Base-by-base conservation (phyloP, 2,113 vertebrate species). In the Passerina amoena region DNA sequence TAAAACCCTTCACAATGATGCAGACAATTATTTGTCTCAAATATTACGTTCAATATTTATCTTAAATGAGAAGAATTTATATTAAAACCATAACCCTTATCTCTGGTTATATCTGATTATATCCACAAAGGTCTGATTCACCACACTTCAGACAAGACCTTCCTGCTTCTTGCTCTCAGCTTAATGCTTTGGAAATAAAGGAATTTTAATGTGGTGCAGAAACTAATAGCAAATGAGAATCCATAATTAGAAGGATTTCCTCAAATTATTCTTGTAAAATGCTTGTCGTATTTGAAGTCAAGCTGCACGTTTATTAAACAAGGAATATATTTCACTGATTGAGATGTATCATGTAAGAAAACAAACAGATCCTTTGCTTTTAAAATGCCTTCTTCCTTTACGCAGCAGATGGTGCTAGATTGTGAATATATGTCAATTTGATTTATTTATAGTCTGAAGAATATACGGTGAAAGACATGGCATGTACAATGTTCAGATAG, bases 401-500 rank as follows among this genome's bases (percentile, higher is more conserved):
- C 0, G 23, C 96, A 96, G 94, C 96, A 97, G 96, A 97, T 97
- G 96, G 96, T 96, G 93, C 96, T 97, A 93, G 95, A 92, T 82
- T 95, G 93, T 97, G 97, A 97, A 94, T 94, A 96, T 90, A 60
- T 94, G 93, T 94, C 96, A 97, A 91, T 96, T 92, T 95, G 92
- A 94, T 96, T 96, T 96, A 93, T 92, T 93, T 95, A 35, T 90
- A 83, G 64, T 64, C 77, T 96, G 87, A 80, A 77, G 91, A 96
- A 90, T 88, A 54, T 80, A 84, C 0, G 2, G 78, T 96, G 93
- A 89, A 94, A 96, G 96, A 95, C 81, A 57, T 92, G 93, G 77
- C 79, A 88, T 77, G 87, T 94, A 87, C 69, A 65, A 40, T 82
- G 91, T 94, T 95, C 82, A 86, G 63, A 94, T 40, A 94, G 90